phyloP scores from a whole-genome alignment of 2,113 vertebrate genomes.

The Mesembrinibis cayennensis region DNA sequence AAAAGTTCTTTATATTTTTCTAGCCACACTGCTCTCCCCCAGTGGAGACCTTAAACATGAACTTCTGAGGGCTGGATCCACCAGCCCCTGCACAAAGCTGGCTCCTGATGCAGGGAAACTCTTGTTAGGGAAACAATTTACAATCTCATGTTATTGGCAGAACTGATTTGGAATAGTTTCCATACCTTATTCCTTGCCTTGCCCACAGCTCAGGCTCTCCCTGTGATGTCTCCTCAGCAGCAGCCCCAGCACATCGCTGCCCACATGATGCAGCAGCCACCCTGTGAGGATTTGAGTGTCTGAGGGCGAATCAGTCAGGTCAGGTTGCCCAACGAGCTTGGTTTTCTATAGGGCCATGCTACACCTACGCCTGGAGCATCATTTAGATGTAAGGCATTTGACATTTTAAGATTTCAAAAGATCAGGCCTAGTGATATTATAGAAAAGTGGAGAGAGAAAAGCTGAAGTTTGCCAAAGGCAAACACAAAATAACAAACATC shows the following conservation, averaged over 20 bases:
- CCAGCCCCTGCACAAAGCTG: neutral
- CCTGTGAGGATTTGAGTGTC: neutral
- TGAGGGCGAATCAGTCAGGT: neutral
- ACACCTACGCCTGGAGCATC: neutral
- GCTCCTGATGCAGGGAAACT: neutral
- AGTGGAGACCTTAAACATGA: neutral
- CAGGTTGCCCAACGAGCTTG: rapidly evolving
- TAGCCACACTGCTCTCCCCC: neutral
- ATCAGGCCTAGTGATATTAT: neutral
- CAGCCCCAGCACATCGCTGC: neutral
- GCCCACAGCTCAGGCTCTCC: neutral
- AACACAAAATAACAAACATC: neutral
- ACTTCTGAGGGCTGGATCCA: neutral
- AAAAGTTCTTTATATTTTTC: neutral
- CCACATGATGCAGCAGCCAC: neutral
- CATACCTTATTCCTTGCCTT: neutral
- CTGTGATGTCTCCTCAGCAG: neutral
- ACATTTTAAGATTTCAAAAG: neutral
- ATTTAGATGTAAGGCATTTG: neutral
- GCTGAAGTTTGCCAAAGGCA: neutral
- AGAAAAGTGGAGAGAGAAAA: neutral
- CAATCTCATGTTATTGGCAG: neutral
- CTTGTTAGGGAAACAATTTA: neutral
- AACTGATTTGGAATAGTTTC: neutral
- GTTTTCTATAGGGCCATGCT: neutral